Base-by-base conservation (phyloP, 2,888 invertebrate species). In the Thymelicus acteon region DNA sequence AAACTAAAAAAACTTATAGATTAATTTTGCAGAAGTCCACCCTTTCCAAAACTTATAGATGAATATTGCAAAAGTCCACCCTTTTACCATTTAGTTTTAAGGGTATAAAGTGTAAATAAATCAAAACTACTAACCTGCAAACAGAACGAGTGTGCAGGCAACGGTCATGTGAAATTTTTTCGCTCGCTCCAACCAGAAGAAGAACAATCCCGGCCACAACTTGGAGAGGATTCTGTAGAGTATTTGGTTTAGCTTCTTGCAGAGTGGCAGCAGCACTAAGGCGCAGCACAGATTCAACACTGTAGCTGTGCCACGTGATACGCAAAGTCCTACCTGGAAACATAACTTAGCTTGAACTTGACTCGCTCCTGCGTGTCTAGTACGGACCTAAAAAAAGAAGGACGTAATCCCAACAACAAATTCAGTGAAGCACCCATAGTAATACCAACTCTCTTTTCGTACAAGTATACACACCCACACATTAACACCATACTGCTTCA, bases 121-220 rank as follows among this genome's bases (percentile, higher is more conserved):
- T 52, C 49, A 65, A 31, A 2, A 44, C 52, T 72, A 86, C 91
- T 86, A 78, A 95, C 95, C 92, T 76, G 94, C 91, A 83, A 93
- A 93, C 19, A 91, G 48, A 48, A 94, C 81, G 5, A 95, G 83
- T 5, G 94, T 94, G 57, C 88, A 80, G 13, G 94, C 95, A 60
- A 94, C 91, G 54, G 92, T 90, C 88, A 95, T 92, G 74, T 95
- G 95, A 73, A 94, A 92, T 71, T 91, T 91, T 82, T 95, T 95
- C 57, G 94, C 91, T 72, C 85, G 90, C 79, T 94, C 93, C 74
- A 94, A 75, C 93, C 94, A 94, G 74, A 89, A 86, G 82, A 93
- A 91, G 78, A 94, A 91, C 47, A 92, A 74, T 7, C 84, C 82
- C 0, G 92, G 91, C 75, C 90, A 93, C 64, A 89, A 52, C 75